Evolutionary conservation across 2,888 invertebrate genomes (phyloP).

Genomic region (Plebejus anna): DNA sequence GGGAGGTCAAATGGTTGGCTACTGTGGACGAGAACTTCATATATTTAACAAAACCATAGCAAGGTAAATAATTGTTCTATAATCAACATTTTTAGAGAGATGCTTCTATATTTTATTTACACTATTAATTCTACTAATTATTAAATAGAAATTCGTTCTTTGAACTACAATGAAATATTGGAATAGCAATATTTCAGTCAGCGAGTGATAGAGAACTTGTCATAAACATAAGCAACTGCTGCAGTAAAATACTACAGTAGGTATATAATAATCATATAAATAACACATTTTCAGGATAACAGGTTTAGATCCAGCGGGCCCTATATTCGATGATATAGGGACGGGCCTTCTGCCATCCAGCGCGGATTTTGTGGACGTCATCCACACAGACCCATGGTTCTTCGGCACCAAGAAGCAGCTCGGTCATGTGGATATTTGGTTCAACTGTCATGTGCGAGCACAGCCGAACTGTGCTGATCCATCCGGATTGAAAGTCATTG

Average conservation of each 20-base stretch:
- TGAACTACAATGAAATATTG: too few relatives aligned
- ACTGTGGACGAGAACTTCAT: slow-evolving; percentile 54
- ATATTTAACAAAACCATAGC: slow-evolving; percentile 50
- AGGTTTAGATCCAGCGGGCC: slow-evolving; percentile 72
- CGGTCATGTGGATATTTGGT: slow-evolving; percentile 70
- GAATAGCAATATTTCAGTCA: too few relatives aligned
- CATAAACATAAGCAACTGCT: too few relatives aligned
- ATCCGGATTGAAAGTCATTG: slow-evolving; percentile 49
- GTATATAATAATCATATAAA: too few relatives aligned
- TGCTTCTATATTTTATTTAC: too few relatives aligned
- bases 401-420: slow-evolving; percentile 60
- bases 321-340: slow-evolving; percentile 55
- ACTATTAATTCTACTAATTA: too few relatives aligned
- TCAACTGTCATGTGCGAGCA: slow-evolving; percentile 52
- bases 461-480: slow-evolving; percentile 76
- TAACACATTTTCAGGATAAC: slow-evolving; percentile 54
- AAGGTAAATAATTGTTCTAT: slow-evolving; percentile 45
- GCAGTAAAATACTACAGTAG: too few relatives aligned
- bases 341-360: slow-evolving; percentile 50
- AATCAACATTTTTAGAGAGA: too few relatives aligned
- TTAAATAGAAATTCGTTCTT: too few relatives aligned
- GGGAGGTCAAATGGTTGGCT: slow-evolving; percentile 59
- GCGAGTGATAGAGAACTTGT: too few relatives aligned
- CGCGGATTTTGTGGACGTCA: slow-evolving; percentile 72
- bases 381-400: slow-evolving; percentile 78